Conservation (phyloP, 2,888 invertebrate genomes). For the Salpingus planirostris region DNA sequence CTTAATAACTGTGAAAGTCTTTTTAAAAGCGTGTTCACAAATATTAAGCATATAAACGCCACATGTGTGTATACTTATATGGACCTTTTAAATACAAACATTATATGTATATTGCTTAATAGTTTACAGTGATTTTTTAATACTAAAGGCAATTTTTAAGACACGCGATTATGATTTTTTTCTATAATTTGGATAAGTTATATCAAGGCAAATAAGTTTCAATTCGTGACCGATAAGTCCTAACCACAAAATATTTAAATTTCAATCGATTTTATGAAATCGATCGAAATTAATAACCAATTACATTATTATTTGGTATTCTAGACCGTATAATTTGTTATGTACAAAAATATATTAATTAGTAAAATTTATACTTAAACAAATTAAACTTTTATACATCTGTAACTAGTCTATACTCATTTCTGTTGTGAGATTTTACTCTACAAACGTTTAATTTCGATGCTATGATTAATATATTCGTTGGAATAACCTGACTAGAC, state of each 20-base stretch:
- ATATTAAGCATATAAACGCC: constrained; percentile 1
- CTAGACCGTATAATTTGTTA: constrained; percentile 40
- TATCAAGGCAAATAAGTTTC: constrained; percentile 21
- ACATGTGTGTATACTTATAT: constrained; percentile 3
- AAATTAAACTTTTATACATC: constrained; percentile 20
- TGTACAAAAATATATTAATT: constrained; percentile 33
- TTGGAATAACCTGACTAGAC: constrained; percentile 40
- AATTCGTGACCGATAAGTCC: no score
- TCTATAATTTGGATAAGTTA: no score
- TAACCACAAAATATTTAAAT: constrained; percentile 2
- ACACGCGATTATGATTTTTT: no score
- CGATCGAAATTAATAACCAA: constrained; percentile 16
- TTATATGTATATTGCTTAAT: constrained; percentile 29
- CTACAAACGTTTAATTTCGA: constrained; percentile 5
- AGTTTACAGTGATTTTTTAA: constrained; percentile 25
- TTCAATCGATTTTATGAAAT: constrained; percentile 13
- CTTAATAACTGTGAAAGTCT: constrained; percentile 11
- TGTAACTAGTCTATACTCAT: constrained; percentile 29
- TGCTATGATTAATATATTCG: constrained; percentile 23
- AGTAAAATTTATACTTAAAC: constrained; percentile 13
- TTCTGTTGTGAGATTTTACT: constrained; percentile 13
- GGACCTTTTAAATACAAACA: constrained; percentile 6
- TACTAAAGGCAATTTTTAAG: constrained; percentile 26
- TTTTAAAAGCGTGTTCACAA: constrained; percentile 2
- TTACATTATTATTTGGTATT: constrained; percentile 39